Conservation (phyloP, 2,113 vertebrate genomes). For the Stigmatopora argus region DNA sequence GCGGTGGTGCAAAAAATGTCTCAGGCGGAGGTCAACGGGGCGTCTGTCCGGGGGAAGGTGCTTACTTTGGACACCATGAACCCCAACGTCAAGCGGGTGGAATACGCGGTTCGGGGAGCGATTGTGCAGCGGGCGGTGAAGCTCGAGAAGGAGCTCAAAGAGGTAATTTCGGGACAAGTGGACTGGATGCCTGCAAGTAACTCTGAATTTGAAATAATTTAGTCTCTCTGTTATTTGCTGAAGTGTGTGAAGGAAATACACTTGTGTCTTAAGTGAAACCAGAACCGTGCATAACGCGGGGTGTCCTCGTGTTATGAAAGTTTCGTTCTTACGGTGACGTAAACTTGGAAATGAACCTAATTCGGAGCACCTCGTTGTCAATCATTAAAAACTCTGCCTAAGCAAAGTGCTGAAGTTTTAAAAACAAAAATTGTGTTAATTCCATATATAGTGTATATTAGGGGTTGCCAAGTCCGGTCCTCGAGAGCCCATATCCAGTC, state of each 20-base stretch:
- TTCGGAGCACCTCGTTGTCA: neutral
- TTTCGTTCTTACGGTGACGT: neutral
- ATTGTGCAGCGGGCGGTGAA: constrained; percentile 77
- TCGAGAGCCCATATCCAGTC: no score
- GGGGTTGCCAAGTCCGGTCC: no score
- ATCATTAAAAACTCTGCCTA: neutral
- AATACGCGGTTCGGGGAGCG: constrained; percentile 83
- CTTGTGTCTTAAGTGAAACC: neutral
- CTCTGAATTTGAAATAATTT: neutral
- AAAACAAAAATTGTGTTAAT: no score
- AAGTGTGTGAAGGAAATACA: neutral
- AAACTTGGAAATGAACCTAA: neutral
- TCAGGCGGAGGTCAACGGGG: constrained; percentile 48
- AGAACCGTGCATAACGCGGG: neutral
- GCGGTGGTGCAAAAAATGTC: constrained; percentile 11
- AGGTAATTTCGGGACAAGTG: constrained; percentile 61
- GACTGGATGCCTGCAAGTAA: neutral
- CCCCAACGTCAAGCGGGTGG: constrained; percentile 72
- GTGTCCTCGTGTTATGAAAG: neutral
- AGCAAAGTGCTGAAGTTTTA: neutral
- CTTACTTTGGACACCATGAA: constrained; percentile 81
- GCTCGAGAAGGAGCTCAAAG: constrained; percentile 78
- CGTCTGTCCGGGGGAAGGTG: constrained; percentile 56
- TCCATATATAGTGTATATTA: no score
- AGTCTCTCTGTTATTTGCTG: neutral